Evolutionary conservation across 2,113 vertebrate genomes (phyloP).

Genomic region (Agapornis roseicollis): DNA sequence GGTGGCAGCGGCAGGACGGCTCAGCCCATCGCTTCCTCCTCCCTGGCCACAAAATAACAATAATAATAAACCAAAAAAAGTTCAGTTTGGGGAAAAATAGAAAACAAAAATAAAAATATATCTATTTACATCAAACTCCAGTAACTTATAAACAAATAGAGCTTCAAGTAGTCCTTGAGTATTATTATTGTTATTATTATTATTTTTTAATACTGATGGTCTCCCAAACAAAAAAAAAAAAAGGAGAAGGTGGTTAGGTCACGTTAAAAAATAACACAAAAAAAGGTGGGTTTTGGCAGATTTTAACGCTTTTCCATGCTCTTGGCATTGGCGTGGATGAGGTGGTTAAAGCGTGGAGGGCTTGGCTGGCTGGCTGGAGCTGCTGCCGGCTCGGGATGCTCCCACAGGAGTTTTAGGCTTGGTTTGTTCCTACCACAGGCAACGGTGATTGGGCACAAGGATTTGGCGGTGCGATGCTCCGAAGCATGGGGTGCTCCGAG

Average conservation of each 20-base stretch:
- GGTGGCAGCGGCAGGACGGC: not conserved
- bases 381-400: not conserved
- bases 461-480: not conserved
- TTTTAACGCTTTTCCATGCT: conserved; percentile 54
- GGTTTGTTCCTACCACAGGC: not conserved
- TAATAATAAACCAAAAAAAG: not conserved
- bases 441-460: not conserved
- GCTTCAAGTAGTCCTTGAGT: conserved; percentile 81
- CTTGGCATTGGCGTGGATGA: not conserved
- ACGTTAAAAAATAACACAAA: conserved; percentile 43
- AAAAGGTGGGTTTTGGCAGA: conserved; percentile 66
- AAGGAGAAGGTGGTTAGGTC: conserved; percentile 40
- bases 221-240: conserved; percentile 33
- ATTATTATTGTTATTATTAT: conserved; percentile 72
- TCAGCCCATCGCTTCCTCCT: not conserved
- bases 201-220: conserved; percentile 85
- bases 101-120: conserved; percentile 41
- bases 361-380: not conserved
- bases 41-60: not conserved
- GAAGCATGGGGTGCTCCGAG: fast-evolving
- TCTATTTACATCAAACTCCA: conserved; percentile 77
- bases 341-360: conserved; percentile 50
- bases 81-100: conserved; percentile 23
- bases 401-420: not conserved
- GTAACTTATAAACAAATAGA: conserved; percentile 76